phyloP scores from a whole-genome alignment of 2,113 vertebrate genomes.

The Archilochus colubris region DNA sequence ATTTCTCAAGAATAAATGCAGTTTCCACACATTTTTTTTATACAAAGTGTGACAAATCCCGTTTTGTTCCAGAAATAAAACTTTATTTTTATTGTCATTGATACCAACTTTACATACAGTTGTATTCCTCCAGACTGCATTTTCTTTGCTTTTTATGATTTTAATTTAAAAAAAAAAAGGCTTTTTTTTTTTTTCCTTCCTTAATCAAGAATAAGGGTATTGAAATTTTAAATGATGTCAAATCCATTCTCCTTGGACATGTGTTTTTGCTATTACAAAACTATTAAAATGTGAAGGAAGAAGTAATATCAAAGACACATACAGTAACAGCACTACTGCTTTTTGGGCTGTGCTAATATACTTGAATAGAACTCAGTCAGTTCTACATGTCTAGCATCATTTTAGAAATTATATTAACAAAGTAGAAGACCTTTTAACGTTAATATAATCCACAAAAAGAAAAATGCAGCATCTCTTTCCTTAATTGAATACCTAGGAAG shows the following conservation, averaged over 20 bases:
- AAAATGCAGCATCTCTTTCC: slow-evolving; percentile 63
- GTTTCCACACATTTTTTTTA: slow-evolving; percentile 31
- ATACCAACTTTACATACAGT: slow-evolving; percentile 68
- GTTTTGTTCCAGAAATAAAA: slow-evolving; percentile 74
- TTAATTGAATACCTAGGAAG: neutral
- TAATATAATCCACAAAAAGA: slow-evolving; percentile 58
- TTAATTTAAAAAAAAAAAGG: neutral
- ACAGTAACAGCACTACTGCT: slow-evolving; percentile 69
- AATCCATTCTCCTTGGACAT: neutral
- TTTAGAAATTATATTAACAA: slow-evolving; percentile 72
- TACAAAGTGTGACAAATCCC: slow-evolving; percentile 68
- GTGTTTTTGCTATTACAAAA: slow-evolving; percentile 66
- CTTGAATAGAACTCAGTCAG: slow-evolving; percentile 41
- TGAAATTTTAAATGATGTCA: neutral
- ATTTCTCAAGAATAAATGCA: neutral
- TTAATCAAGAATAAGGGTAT: slow-evolving; percentile 34
- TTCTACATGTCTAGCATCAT: slow-evolving; percentile 55
- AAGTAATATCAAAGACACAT: slow-evolving; percentile 71
- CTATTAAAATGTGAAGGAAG: slow-evolving; percentile 70
- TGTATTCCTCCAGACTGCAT: slow-evolving; percentile 57
- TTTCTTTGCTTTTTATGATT: neutral
- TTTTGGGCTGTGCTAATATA: slow-evolving; percentile 64
- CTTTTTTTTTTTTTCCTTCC: neutral
- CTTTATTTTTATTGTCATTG: slow-evolving; percentile 57
- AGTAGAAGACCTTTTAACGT: slow-evolving; percentile 38